Base-by-base conservation (phyloP, 2,797 vertebrate species). In the Mus caroli region DNA sequence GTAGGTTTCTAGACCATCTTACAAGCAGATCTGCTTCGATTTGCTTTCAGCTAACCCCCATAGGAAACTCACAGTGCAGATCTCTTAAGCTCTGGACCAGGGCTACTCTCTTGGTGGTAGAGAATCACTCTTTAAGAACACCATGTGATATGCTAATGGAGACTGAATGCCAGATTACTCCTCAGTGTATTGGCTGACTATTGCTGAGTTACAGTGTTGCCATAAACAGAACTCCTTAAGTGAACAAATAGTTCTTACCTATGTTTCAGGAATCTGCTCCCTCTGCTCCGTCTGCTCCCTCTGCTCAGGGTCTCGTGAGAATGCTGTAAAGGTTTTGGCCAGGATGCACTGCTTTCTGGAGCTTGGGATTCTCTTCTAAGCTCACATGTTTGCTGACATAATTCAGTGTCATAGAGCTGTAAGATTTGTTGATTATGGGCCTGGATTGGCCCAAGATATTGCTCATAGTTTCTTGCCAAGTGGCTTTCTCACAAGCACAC, bases 61-160 rank as follows among this genome's bases (percentile, higher is more conserved):
- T 80, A 76, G 52, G 46, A 94, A 89, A 89, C 73, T 86, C 58
- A 60, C 50, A 60, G 56, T 67, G 40, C 15, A n/a, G 37, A 79
- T 75, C 58, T 84, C 28, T 50, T 54, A 64, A 34, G 31, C 87
- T 96, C 60, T 91, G 73, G 37, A 85, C 31, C 12, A 58, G 80
- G 31, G 28, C 28, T 67, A 40, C 79, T n/a, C 24, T 52, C 19
- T 82, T 83, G 26, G 58, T 91, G 34, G 20, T 46, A 89, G 83
- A 92, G 24, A 91, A 56, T 26, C 15, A n/a, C 71, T 92, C 52
- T 90, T 91, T 90, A 76, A 54, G n/a, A 85, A 91, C 5, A 91
- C 12, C 4, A 46, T 50, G 43, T 73, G 14, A 28, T 79, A 28
- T 50, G 43, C 90, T 85, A 75, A 58, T 92, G 83, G 31, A 94